Evolutionary conservation across 2,113 vertebrate genomes (phyloP).

Genomic region (Callopanchax toddi): DNA sequence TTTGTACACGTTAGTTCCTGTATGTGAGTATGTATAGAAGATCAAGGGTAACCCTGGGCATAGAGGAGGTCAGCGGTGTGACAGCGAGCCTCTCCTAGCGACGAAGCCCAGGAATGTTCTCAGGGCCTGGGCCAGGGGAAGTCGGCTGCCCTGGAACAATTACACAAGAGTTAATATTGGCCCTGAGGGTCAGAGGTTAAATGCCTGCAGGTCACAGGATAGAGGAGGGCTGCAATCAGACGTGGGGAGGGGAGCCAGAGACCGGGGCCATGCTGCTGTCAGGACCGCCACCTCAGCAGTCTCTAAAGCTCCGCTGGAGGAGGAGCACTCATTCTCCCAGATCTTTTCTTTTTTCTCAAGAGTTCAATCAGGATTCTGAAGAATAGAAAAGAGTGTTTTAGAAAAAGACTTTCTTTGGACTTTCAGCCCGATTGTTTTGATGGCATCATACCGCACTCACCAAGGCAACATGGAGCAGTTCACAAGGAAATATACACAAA

Average conservation of each 20-base stretch:
- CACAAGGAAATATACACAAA: no score
- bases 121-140: conserved; percentile 74
- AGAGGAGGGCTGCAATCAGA: conserved; percentile 66
- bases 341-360: background rate
- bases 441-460: no score
- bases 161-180: conserved; percentile 79
- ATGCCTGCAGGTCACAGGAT: conserved; percentile 74
- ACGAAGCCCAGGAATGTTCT: conserved; percentile 76
- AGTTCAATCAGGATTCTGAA: background rate
- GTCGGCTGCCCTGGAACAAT: conserved; percentile 74
- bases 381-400: background rate
- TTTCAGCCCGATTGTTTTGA: no score
- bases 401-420: background rate
- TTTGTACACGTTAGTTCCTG: conserved; percentile 44
- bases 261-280: conserved; percentile 26
- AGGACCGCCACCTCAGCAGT: conserved; percentile 48
- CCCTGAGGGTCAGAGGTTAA: conserved; percentile 75
- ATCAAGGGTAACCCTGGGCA: conserved; percentile 75
- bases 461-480: no score
- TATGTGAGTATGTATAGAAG: conserved; percentile 60
- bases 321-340: background rate
- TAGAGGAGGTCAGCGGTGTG: conserved; percentile 72
- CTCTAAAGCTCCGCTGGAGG: conserved; percentile 14
- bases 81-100: conserved; percentile 71
- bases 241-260: conserved; percentile 32